Evolutionary conservation across 2,888 invertebrate species (phyloP).

Genomic region (Napeogenes inachia): DNA sequence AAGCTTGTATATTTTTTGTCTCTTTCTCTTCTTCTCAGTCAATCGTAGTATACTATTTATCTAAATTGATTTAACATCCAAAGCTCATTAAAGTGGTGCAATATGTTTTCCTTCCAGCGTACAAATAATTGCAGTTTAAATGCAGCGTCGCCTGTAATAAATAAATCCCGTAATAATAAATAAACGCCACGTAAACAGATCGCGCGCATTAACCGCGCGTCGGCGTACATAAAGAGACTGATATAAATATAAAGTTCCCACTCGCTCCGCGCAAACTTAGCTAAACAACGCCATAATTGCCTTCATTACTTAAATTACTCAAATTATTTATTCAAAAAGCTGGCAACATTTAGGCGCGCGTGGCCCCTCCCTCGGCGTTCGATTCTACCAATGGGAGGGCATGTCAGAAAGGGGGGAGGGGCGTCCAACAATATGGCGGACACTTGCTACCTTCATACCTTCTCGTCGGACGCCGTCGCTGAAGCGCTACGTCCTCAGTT

Average conservation of each 20-base stretch:
- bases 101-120: constrained; percentile 67
- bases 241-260: constrained; percentile 77
- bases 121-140: constrained; percentile 76
- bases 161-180: constrained; percentile 49
- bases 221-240: constrained; percentile 77
- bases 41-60: constrained; percentile 15
- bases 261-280: constrained; percentile 76
- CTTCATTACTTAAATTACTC: constrained; percentile 79
- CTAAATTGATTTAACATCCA: constrained; percentile 33
- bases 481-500: constrained; percentile 34
- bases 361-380: constrained; percentile 49
- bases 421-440: constrained; percentile 71
- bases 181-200: constrained; percentile 72
- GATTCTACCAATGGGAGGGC: constrained; percentile 51
- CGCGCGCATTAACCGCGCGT: constrained; percentile 76
- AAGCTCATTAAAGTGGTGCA: constrained; percentile 58
- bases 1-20: no score
- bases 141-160: constrained; percentile 71
- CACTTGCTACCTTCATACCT: constrained; percentile 38
- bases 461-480: constrained; percentile 35
- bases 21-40: no score
- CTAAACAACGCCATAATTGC: constrained; percentile 79
- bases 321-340: constrained; percentile 79
- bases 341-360: constrained; percentile 71
- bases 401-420: constrained; percentile 51